Percentiles rank a stretch among this genome's conserved stretches.
These are phyloP conservation scores for Prunella fulvescens DNA, from an alignment of 2,113 vertebrate species.

Conservation along the genomic window DNA sequence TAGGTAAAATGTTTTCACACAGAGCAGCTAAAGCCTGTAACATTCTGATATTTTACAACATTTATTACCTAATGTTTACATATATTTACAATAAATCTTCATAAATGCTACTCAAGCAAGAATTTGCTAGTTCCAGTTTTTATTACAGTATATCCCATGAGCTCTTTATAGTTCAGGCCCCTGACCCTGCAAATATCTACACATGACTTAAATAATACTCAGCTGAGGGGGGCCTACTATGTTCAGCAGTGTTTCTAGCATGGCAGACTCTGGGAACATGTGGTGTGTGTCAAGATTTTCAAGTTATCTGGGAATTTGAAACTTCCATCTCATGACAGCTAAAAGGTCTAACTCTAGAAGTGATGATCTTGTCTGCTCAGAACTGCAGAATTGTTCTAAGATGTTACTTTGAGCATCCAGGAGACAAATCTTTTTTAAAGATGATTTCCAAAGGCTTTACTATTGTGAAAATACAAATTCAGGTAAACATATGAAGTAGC, in stretches of 20 bases:
- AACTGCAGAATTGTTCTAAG: neutral
- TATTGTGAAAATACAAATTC: neutral
- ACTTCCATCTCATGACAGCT: neutral
- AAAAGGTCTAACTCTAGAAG: neutral
- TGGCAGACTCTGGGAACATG: accelerated
- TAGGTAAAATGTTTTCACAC: conserved; percentile 45
- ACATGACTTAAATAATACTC: neutral
- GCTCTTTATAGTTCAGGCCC: neutral
- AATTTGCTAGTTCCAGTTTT: conserved; percentile 14
- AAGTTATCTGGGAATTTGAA: neutral
- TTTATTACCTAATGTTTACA: conserved; percentile 41
- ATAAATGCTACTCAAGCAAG: neutral
- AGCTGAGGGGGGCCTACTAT: neutral
- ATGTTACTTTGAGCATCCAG: neutral
- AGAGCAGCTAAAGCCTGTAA: conserved; percentile 35
- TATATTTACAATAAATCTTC: conserved; percentile 24
- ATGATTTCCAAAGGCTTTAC: neutral
- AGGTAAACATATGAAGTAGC: neutral
- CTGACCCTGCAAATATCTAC: neutral
- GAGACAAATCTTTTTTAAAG: neutral
- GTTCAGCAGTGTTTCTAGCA: neutral
- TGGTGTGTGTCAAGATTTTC: neutral
- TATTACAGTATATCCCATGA: neutral
- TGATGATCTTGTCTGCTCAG: neutral
- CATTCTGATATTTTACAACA: conserved; percentile 25